Base-by-base conservation (phyloP, 2,797 vertebrate genomes). In the Nannoperca australis region DNA sequence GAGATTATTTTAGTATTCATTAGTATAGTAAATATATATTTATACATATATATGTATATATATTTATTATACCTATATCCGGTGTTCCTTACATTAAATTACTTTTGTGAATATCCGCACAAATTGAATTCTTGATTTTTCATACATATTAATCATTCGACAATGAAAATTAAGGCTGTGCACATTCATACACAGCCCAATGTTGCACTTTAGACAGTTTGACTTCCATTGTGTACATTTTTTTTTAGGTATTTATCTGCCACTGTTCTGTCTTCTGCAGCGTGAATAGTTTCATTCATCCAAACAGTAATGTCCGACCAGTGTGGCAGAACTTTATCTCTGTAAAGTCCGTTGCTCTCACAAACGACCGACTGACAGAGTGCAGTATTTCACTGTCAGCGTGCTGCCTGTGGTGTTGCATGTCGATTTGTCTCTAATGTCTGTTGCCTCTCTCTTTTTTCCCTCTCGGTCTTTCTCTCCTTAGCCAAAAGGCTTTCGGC, bases 401-500 rank as follows among this genome's bases (percentile, higher is more conserved):
- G 15, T 56, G 58, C 40, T 59, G 69, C 73, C 63, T 73, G 73
- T 42, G 2, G 65, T 10, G 58, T 69, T 74, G 45, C 42, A 24
- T 45, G 74, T 86, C 15, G 27, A 78, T 85, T 79, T 34, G 44
- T 82, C 53, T 61, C 34, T 76, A 40, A 84, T 51, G 59, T 82
- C 49, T 83, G n/a, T 76, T 40, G 0, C 76, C 47, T 53, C 65
- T 76, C 45, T 63, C 30, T 49, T 65, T 64, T 42, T 6, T 11
- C 36, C 24, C 44, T 72, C 53, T 85, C 30, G 75, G 32, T 84
- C 65, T 34, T 49, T 93, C 76, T 91, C 60, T 86, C 81, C 85
- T 62, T 86, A 99, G 98, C 98, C 98, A 56, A 99, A 99, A 92
- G 98, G 98, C 38, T 99, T 99, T 88, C 96, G 97, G 24, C 96